phyloP scores from a whole-genome alignment of 1,140 invertebrate genomes.

The Drosophila subpulchrella region DNA sequence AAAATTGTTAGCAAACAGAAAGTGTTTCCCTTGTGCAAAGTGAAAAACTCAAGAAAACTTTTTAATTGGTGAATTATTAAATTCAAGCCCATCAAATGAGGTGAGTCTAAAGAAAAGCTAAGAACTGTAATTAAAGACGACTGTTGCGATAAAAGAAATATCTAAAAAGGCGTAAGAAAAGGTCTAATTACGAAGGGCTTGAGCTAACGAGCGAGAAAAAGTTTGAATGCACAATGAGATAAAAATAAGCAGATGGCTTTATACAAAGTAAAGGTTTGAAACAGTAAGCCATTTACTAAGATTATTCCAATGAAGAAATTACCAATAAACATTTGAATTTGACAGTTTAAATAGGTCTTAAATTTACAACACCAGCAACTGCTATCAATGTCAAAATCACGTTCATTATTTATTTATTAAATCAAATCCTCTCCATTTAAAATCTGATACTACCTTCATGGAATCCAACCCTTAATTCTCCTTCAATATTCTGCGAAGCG shows the following conservation, averaged over 20 bases:
- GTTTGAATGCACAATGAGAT: conserved; percentile 6
- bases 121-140: conserved; percentile 12
- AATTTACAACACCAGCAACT: not conserved
- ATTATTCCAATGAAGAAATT: too few species aligned
- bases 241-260: conserved; percentile 13
- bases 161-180: not conserved
- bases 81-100: conserved; percentile 9
- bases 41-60: conserved; percentile 27
- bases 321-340: too few species aligned
- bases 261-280: not conserved
- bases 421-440: conserved; percentile 19
- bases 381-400: not conserved
- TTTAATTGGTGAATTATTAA: conserved; percentile 41
- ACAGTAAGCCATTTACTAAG: too few species aligned
- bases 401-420: not conserved
- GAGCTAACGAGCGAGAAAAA: conserved; percentile 11
- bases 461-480: conserved; percentile 24
- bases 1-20: conserved; percentile 14
- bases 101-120: conserved; percentile 16
- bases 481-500: conserved; percentile 10
- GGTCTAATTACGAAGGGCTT: conserved; percentile 24
- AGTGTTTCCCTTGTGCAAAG: conserved; percentile 29
- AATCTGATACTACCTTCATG: conserved; percentile 21
- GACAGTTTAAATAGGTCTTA: not conserved
- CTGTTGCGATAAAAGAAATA: conserved; percentile 3